These are phyloP conservation scores for Sebastes paucispinis DNA, from an alignment of 2,797 vertebrate species.

Conservation along the genomic window DNA sequence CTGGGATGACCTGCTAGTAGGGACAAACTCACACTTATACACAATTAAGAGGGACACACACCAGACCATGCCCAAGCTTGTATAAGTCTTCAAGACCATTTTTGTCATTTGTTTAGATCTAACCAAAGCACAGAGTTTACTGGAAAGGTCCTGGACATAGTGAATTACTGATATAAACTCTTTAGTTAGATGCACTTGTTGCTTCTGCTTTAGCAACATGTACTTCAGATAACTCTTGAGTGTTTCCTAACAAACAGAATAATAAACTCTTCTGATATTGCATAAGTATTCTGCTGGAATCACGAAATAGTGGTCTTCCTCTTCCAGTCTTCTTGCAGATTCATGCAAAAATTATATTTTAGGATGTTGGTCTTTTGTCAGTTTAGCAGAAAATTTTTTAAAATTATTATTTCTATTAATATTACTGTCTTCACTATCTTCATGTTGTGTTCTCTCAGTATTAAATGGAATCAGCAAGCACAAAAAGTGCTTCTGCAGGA, in stretches of 20 bases:
- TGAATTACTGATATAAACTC: conserved; percentile 50
- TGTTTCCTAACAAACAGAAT: conserved; percentile 24
- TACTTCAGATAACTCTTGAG: conserved; percentile 24
- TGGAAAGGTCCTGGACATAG: conserved; percentile 39
- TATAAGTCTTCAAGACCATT: conserved; percentile 21
- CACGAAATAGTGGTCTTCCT: not conserved
- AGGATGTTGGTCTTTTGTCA: not conserved
- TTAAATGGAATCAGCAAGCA: not conserved
- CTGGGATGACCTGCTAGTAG: not conserved
- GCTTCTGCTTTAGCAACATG: conserved; percentile 18
- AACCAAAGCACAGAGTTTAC: conserved; percentile 51
- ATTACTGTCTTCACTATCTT: not conserved
- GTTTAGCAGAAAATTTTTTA: fast-evolving
- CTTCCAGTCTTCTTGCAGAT: not conserved
- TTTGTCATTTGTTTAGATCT: conserved; percentile 57
- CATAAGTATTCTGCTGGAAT: not conserved
- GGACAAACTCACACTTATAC: conserved; percentile 6
- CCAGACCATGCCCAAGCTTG: not conserved
- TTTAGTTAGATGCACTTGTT: not conserved
- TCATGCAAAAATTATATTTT: not conserved
- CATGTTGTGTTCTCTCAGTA: not conserved
- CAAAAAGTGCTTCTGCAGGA: not conserved
- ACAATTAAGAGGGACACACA: conserved; percentile 31
- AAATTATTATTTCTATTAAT: not conserved
- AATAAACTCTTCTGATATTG: not conserved